These are phyloP conservation scores for Symphodus melops DNA, from an alignment of 2,113 vertebrate genomes.

Conservation along the genomic window DNA sequence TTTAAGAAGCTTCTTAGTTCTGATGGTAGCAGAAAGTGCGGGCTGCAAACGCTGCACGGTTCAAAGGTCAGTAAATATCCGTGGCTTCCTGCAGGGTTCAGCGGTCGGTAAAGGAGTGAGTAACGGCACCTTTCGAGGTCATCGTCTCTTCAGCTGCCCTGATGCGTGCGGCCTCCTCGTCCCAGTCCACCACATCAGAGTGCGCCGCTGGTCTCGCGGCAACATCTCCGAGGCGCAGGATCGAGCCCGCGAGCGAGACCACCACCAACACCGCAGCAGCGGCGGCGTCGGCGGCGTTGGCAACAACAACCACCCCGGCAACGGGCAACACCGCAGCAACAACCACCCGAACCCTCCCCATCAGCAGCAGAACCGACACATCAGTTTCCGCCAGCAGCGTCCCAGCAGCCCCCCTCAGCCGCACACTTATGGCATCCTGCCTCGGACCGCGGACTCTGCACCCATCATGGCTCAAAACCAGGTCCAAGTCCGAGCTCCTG, in stretches of 20 bases:
- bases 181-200: constrained; percentile 67
- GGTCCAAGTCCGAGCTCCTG: constrained; percentile 1
- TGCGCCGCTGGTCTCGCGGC: constrained; percentile 42
- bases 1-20: no score
- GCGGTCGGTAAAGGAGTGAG: constrained; percentile 70
- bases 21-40: no score
- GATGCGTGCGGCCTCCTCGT: constrained; percentile 84
- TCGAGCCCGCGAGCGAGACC: constrained; percentile 17
- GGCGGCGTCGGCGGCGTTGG: no score
- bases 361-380: constrained; percentile 9
- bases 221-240: constrained; percentile 21
- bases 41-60: constrained; percentile 47
- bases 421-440: constrained; percentile 26
- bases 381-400: constrained; percentile 30
- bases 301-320: constrained; percentile 14
- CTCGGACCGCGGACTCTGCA: constrained; percentile 57
- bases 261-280: constrained; percentile 7
- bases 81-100: constrained; percentile 57
- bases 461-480: constrained; percentile 19
- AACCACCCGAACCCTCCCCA: neutral
- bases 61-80: constrained; percentile 26
- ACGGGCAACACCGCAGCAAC: constrained; percentile 20
- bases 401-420: constrained; percentile 28
- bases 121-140: constrained; percentile 82
- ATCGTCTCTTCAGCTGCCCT: constrained; percentile 81